Evolutionary conservation across 2,797 vertebrate species (phyloP).

Genomic region (Gambusia yucatana): DNA sequence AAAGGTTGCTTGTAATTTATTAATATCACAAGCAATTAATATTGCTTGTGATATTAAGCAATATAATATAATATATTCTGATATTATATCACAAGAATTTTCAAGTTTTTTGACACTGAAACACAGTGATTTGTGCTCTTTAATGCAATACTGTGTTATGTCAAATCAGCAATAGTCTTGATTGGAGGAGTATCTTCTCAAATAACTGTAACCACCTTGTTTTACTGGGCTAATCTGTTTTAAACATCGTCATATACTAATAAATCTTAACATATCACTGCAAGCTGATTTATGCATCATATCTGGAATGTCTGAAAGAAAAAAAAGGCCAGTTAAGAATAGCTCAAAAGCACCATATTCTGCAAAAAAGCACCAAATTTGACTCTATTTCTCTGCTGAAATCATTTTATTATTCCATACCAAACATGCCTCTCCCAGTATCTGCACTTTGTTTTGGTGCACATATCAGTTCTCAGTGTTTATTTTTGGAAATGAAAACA

Average conservation of each 20-base stretch:
- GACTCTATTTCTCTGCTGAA: constrained; percentile 22
- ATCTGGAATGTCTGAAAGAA: constrained; percentile 15
- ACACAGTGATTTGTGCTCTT: not conserved
- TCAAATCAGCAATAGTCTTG: not conserved
- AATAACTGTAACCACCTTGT: not conserved
- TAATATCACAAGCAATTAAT: not conserved
- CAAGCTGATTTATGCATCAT: not conserved
- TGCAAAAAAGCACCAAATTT: constrained; percentile 36
- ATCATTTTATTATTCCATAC: constrained; percentile 46
- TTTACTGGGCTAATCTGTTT: constrained; percentile 12
- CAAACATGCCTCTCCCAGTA: constrained; percentile 44
- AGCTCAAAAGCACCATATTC: constrained; percentile 1
- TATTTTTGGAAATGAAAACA: constrained; percentile 69
- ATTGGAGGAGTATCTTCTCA: not conserved
- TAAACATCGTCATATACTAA: constrained; percentile 7
- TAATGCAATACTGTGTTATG: not conserved
- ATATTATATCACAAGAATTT: no score
- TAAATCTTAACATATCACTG: constrained; percentile 2
- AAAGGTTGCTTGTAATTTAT: not conserved
- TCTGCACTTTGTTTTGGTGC: constrained; percentile 29
- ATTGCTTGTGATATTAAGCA: no score
- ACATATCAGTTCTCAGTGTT: constrained; percentile 53
- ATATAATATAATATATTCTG: not conserved
- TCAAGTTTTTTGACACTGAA: not conserved
- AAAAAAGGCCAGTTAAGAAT: constrained; percentile 23